These are phyloP conservation scores for Eubucco bourcierii DNA, from an alignment of 2,113 vertebrate genomes.

Conservation along the genomic window DNA sequence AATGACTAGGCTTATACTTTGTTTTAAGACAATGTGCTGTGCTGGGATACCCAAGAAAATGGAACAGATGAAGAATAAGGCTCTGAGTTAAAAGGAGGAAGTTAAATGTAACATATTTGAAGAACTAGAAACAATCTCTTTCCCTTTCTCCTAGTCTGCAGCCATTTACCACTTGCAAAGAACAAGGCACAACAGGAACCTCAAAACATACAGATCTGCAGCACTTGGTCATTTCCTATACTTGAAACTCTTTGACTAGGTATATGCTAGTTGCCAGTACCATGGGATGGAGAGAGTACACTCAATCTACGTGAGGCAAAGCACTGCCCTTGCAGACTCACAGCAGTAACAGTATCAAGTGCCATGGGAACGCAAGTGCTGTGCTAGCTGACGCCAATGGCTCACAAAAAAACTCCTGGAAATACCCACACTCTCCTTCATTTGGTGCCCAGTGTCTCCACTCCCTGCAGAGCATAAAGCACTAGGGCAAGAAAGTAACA, in stretches of 20 bases:
- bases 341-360: constrained; percentile 9
- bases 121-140: background rate
- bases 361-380: background rate
- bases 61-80: background rate
- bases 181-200: background rate
- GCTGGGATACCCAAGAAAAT: background rate
- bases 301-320: background rate
- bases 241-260: background rate
- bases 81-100: background rate
- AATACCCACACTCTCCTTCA: background rate
- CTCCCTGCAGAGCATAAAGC: constrained; percentile 15
- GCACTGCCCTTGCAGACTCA: background rate
- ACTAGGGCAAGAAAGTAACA: constrained; percentile 2
- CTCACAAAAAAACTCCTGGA: constrained; percentile 38
- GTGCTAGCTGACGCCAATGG: constrained; percentile 20
- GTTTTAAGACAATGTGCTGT: fast-evolving
- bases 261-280: background rate
- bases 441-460: constrained; percentile 2
- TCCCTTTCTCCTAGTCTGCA: background rate
- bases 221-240: background rate
- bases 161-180: background rate
- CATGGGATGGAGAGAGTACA: fast-evolving
- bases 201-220: background rate
- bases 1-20: background rate
- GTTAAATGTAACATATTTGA: background rate